Percentiles rank a stretch among this genome's conserved stretches.
Evolutionary conservation across 2,797 vertebrate species (phyloP).

Genomic region (Adrianichthys oophorus): DNA sequence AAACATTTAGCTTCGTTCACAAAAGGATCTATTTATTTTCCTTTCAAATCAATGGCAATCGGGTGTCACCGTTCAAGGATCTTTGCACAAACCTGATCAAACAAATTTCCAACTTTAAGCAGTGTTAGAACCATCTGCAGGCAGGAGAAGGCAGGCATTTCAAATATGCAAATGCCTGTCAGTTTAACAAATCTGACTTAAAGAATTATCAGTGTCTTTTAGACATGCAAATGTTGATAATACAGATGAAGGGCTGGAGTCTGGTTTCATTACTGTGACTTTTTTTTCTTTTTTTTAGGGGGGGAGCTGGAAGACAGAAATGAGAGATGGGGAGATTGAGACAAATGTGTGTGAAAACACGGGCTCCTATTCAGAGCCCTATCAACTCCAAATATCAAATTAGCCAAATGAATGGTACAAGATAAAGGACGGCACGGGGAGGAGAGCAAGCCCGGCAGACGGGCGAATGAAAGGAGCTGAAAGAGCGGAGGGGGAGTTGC

Average conservation of each 20-base stretch:
- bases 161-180: conserved; percentile 73
- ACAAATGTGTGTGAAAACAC: conserved; percentile 62
- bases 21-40: conserved; percentile 20
- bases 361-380: conserved; percentile 60
- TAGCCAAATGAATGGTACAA: conserved; percentile 77
- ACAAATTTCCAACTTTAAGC: conserved; percentile 60
- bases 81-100: conserved; percentile 62
- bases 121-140: conserved; percentile 45
- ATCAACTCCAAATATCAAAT: conserved; percentile 80
- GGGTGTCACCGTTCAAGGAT: conserved; percentile 34
- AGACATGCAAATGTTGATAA: conserved; percentile 65
- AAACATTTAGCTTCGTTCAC: conserved; percentile 22
- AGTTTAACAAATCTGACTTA: conserved; percentile 70
- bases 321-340: conserved; percentile 59
- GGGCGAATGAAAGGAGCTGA: conserved; percentile 47
- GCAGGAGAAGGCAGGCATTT: conserved; percentile 51
- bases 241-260: conserved; percentile 71
- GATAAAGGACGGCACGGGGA: conserved; percentile 63
- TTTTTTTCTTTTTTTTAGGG: conserved; percentile 46
- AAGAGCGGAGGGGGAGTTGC: conserved; percentile 27
- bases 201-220: conserved; percentile 68
- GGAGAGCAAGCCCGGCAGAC: conserved; percentile 43
- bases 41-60: conserved; percentile 39
- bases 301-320: conserved; percentile 34
- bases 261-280: conserved; percentile 71